phyloP scores from a whole-genome alignment of 2,888 invertebrate genomes.

The Machimus rusticus region DNA sequence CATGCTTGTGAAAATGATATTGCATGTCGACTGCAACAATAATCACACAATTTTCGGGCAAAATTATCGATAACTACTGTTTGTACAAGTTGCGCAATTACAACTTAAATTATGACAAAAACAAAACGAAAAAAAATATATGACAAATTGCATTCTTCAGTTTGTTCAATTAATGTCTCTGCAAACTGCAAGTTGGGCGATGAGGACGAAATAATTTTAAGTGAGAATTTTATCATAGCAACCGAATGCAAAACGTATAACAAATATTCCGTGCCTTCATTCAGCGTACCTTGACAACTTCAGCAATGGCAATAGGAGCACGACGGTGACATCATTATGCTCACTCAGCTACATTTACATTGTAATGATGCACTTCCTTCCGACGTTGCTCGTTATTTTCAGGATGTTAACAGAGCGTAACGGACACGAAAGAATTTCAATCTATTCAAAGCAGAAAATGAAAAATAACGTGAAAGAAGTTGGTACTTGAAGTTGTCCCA shows the following conservation, averaged over 20 bases:
- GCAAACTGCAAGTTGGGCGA: neutral
- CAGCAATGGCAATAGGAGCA: neutral
- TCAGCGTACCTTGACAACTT: neutral
- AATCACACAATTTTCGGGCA: neutral
- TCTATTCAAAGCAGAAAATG: neutral
- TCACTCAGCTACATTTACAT: neutral
- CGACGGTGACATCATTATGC: conserved; percentile 1
- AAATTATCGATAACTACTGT: neutral
- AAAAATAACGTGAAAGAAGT: neutral
- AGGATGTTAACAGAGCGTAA: neutral
- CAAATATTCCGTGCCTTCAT: neutral
- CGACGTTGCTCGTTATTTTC: conserved; percentile 14
- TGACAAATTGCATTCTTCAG: neutral
- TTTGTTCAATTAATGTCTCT: neutral
- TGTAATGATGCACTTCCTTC: conserved; percentile 23
- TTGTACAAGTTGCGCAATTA: neutral
- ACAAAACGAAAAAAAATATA: neutral
- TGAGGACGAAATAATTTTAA: neutral
- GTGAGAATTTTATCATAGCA: neutral
- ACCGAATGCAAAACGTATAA: neutral
- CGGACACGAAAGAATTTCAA: neutral
- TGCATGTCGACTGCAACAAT: neutral
- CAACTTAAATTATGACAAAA: neutral
- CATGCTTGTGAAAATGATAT: neutral
- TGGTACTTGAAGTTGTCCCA: neutral